These are phyloP conservation scores for Phylloscopus collybita DNA, from an alignment of 2,797 vertebrate species.

Conservation along the genomic window DNA sequence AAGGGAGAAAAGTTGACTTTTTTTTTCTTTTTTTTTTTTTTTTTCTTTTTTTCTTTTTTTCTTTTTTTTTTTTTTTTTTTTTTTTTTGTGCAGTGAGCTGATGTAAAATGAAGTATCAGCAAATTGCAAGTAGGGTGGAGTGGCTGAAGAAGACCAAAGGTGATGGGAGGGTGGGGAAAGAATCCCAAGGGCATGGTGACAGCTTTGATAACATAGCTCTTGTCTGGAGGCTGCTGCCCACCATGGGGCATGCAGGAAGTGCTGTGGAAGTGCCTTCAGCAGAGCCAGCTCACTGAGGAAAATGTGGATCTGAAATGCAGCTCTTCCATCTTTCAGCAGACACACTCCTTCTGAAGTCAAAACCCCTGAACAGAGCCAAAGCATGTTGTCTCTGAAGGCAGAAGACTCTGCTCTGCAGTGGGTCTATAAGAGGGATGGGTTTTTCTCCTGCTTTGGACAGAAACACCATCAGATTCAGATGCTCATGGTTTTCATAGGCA, in stretches of 20 bases:
- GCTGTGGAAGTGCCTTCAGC: not conserved
- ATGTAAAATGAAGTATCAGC: conserved; percentile 32
- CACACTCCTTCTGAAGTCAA: not conserved
- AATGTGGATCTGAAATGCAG: not conserved
- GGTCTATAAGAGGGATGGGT: not conserved
- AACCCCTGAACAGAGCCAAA: not conserved
- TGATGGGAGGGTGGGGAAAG: not conserved
- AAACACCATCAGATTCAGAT: not conserved
- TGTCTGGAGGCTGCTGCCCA: not conserved
- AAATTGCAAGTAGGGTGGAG: not conserved
- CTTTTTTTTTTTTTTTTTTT: not conserved
- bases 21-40: no score
- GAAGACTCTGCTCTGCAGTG: not conserved
- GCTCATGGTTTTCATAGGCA: not conserved
- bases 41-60: not conserved
- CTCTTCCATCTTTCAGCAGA: not conserved
- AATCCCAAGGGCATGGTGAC: not conserved
- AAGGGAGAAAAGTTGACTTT: not conserved
- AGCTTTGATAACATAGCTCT: not conserved
- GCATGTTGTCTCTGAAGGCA: not conserved
- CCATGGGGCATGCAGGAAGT: fast-evolving
- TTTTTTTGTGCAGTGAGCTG: not conserved
- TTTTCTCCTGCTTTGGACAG: not conserved
- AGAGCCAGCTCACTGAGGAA: not conserved
- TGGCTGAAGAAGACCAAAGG: not conserved